Base-by-base conservation (phyloP, 2,888 invertebrate species). In the Andrena minutula region DNA sequence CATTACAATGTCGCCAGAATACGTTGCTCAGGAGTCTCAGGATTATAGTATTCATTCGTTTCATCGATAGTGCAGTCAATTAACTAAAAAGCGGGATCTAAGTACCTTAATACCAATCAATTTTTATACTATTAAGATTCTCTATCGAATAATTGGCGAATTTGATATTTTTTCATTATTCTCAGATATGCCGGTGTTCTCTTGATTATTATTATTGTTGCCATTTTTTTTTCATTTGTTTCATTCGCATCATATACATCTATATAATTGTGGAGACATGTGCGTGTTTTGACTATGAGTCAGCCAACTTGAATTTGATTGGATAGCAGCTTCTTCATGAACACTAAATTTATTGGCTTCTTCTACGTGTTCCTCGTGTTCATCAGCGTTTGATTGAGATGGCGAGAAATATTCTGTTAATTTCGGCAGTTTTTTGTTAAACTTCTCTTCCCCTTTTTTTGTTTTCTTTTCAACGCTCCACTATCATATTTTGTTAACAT, bases 401-500 rank as follows among this genome's bases (percentile, higher is more conserved):
- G 41, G 8, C 64, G 64, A 41, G 2, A 28, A 64, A 64, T 20
- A 30, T n/a, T 63, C 32, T 64, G 64, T 35, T n/a, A 64, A 64
- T 64, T 30, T 64, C 41, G 26, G 41, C n/a, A 53, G 53, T 53
- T 53, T 53, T 53, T 53, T 53, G 8, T 23, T 20, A 20, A 53
- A 53, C 53, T 53, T 10, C 53, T 53, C 53, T 53, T 53, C 23
- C 53, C 10, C 53, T 23, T 53, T 23, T 23, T 23, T 53, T 35
- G 10, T 20, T 53, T 53, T 10, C 53, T n/a, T 53, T 53, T 53
- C 10, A 53, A 53, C 20, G 53, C n/a, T 23, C 23, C 53, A 23
- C 53, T 53, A 53, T 53, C 8, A 10, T 53, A 53, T 23, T 51
- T 51, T 51, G 8, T 20, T 8, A 23, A 7, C 53, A 53, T 53